Base-by-base conservation (phyloP, 2,113 vertebrate genomes). In the Apodemus sylvaticus region DNA sequence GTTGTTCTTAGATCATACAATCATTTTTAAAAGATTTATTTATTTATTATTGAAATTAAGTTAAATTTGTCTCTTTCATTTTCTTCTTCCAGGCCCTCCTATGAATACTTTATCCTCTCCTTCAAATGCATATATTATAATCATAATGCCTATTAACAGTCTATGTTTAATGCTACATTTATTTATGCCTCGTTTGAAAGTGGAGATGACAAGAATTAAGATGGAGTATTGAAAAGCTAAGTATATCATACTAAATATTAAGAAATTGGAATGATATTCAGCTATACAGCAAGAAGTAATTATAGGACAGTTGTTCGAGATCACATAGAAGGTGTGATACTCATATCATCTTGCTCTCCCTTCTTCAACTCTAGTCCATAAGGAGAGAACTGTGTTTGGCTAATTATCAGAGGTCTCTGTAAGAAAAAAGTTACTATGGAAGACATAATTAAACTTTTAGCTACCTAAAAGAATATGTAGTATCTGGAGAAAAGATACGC, bases 171-270 rank as follows among this genome's bases (percentile, higher is more conserved):
- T 3, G 9, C 26, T 90, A 55, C 1, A 64, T 79, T 71, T 82
- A 83, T 77, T 86, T 76, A 48, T 73, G 1, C 0, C 29, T 64
- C 29, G 92, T 91, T 76, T 4, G 1, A 0, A 81, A 76, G 20
- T 2, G 68, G 12, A 73, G 14, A 78, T 91, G 36, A 19, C 12
- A 88, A 1, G 13, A 92, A 45, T 91, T 92, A 14, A 55, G 51
- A 83, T 48, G 42, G 36, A 77, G 1, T 13, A 79, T 51, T 79
- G 7, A 90, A 93, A 89, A 77, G 77, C 1, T 29, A 87, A 83
- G 11, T 66, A 73, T 34, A 89, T 90, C n/a, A 74, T 86, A 45
- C 73, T 73, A 78, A 93, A 51, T 51, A 60, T 60, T 71, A 78
- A 94, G 26, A 74, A 83, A 83, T 48, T 48, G 64, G 29, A 68